These are phyloP conservation scores for Tachyglossus aculeatus DNA, from an alignment of 2,797 vertebrate genomes.

Conservation along the genomic window DNA sequence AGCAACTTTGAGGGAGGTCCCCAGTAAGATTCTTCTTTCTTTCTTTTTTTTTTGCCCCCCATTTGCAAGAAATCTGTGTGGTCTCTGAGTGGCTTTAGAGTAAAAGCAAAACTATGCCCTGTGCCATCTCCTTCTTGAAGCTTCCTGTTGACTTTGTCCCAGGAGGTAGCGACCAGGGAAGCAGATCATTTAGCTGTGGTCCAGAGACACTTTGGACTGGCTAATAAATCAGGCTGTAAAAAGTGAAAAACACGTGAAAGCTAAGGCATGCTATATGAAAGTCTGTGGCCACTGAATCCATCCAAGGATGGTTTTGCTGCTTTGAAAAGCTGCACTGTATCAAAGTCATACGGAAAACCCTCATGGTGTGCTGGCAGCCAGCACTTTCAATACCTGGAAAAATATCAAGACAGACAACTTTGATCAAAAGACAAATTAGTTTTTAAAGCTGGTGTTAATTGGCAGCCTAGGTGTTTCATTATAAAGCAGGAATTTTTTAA, in stretches of 20 bases:
- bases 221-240: conserved; percentile 1
- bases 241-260: background rate
- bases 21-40: background rate
- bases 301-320: background rate
- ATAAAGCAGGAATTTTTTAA: conserved; percentile 34
- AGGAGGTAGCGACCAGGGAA: conserved; percentile 13
- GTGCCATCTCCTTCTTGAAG: background rate
- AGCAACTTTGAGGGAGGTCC: background rate
- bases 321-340: background rate
- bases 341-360: conserved; percentile 14
- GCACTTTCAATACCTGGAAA: conserved; percentile 5
- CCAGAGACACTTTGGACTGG: background rate
- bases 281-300: background rate
- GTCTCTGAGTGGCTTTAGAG: conserved; percentile 15
- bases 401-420: conserved; percentile 5
- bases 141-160: background rate
- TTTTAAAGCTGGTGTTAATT: conserved; percentile 54
- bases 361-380: conserved; percentile 16
- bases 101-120: background rate
- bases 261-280: conserved; percentile 7
- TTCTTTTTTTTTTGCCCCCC: background rate
- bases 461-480: conserved; percentile 58
- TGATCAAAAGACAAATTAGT: conserved; percentile 43
- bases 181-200: background rate
- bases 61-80: background rate